Percentiles rank a stretch among this genome's conserved stretches.
Conservation (phyloP, 2,888 invertebrate species). For the Rhorus exstirpatorius region DNA sequence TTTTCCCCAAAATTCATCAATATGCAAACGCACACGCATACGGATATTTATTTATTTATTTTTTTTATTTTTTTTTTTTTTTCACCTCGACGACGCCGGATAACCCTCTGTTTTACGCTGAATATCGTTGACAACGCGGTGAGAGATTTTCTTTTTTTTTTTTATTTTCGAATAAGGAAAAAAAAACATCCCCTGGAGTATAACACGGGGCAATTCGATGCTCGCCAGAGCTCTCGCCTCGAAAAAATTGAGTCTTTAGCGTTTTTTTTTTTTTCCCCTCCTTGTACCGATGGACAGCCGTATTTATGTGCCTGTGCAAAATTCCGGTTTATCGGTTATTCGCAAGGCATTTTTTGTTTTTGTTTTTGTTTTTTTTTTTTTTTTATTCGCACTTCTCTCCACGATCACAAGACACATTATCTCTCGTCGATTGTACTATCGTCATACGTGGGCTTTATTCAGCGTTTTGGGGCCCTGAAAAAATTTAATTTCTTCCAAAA, state of each 20-base stretch:
- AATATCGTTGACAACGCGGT: slow-evolving; percentile 10
- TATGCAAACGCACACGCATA: no score
- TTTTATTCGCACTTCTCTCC: background rate
- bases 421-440: no score
- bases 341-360: slow-evolving; percentile 30
- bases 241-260: slow-evolving; percentile 30
- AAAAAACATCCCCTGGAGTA: slow-evolving; percentile 6
- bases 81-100: no score
- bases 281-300: background rate
- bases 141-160: slow-evolving; percentile 23
- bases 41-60: slow-evolving; percentile 54
- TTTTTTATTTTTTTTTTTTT: slow-evolving; percentile 21
- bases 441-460: no score
- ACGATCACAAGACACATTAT: no score
- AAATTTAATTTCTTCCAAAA: no score
- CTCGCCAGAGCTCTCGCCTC: slow-evolving; percentile 24
- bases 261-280: slow-evolving; percentile 5
- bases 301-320: background rate
- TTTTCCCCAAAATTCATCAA: slow-evolving; percentile 22
- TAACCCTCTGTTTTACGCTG: background rate
- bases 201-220: slow-evolving; percentile 29
- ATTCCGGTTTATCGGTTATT: slow-evolving; percentile 55
- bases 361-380: background rate
- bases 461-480: no score
- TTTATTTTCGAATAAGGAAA: background rate